Conservation (phyloP, 2,888 invertebrate species). For the Mystacides longicornis region DNA sequence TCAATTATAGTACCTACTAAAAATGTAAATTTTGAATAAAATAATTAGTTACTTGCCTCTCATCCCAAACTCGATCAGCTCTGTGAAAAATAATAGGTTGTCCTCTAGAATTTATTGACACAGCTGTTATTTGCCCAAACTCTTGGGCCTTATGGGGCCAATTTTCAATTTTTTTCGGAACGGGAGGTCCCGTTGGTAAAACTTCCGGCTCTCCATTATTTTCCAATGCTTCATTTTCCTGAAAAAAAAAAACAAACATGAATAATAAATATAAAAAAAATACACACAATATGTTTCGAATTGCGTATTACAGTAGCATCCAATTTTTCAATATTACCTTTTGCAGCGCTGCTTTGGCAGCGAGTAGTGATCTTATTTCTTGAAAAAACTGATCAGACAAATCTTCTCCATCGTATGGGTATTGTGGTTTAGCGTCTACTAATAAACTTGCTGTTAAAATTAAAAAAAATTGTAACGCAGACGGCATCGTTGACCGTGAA, state of each 20-base stretch:
- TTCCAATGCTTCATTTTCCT: conserved; percentile 20
- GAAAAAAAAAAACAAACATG: neutral
- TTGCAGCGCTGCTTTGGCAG: conserved; percentile 35
- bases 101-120: conserved; percentile 72
- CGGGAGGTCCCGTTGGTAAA: conserved; percentile 27
- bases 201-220: conserved; percentile 14
- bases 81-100: conserved; percentile 83
- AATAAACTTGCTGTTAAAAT: neutral
- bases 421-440: conserved; percentile 10
- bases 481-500: neutral
- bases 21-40: neutral
- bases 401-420: conserved; percentile 7
- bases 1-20: no score
- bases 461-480: neutral
- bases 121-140: conserved; percentile 78
- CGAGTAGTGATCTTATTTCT: conserved; percentile 46
- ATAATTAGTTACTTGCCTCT: conserved; percentile 48
- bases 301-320: conserved; percentile 4
- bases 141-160: conserved; percentile 55
- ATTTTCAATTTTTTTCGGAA: conserved; percentile 57
- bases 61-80: conserved; percentile 70
- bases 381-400: conserved; percentile 40
- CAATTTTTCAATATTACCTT: conserved; percentile 30
- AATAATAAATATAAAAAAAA: neutral
- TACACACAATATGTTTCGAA: neutral